These are phyloP conservation scores for Pipistrellus pygmaeus DNA, from an alignment of 2,797 vertebrate genomes.

Conservation along the genomic window DNA sequence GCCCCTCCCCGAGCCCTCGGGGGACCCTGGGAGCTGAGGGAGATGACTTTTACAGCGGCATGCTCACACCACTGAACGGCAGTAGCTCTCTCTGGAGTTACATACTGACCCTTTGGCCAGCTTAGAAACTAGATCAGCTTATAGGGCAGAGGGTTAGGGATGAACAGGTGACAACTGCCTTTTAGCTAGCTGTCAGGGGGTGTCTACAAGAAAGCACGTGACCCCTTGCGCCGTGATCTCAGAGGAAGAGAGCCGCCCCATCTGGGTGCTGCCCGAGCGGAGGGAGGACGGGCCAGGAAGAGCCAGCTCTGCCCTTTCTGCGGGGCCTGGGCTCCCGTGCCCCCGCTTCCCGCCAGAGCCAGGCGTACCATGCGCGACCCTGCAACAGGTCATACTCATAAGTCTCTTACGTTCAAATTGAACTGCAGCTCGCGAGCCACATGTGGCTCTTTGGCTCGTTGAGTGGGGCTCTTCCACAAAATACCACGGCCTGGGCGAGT, in stretches of 20 bases:
- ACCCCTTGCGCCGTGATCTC: background rate
- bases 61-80: background rate
- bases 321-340: background rate
- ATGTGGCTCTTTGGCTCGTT: too few species aligned
- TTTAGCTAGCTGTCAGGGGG: background rate
- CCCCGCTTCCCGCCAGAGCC: background rate
- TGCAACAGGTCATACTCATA: background rate
- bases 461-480: too few species aligned
- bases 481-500: too few species aligned
- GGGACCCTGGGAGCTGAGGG: background rate
- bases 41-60: background rate
- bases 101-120: background rate
- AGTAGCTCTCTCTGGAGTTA: background rate
- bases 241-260: background rate
- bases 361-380: accelerated
- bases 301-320: background rate
- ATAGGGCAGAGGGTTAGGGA: background rate
- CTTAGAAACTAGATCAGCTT: background rate
- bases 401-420: background rate
- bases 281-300: background rate
- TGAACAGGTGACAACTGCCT: background rate
- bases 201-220: background rate
- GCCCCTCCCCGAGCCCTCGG: background rate
- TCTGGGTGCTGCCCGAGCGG: too few species aligned
- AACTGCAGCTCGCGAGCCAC: too few species aligned